phyloP scores from a whole-genome alignment of 37 sponge, comb jelly and placozoan genomes.

The Tethya wilhelma region DNA sequence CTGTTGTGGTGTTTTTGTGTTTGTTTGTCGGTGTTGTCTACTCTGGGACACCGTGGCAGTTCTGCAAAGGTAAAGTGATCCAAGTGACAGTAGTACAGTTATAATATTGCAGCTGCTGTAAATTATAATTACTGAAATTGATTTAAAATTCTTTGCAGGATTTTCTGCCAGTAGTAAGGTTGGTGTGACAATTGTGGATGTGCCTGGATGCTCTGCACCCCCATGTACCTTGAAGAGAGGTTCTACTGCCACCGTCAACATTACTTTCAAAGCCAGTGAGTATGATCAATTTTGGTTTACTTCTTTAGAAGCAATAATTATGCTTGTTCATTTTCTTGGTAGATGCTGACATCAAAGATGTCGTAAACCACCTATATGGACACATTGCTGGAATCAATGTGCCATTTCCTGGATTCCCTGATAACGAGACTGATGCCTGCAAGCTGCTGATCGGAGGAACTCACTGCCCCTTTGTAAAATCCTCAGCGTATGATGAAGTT shows the following conservation, averaged over 20 bases:
- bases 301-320: not conserved
- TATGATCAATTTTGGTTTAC: not conserved
- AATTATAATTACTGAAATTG: not conserved
- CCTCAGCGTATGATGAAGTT: not conserved
- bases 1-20: not conserved
- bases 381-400: conserved; percentile 15
- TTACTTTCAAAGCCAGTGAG: conserved; percentile 29
- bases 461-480: conserved; percentile 13
- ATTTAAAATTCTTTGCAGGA: not conserved
- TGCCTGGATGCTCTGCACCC: conserved; percentile 23
- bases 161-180: not conserved
- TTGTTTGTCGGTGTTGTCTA: not conserved
- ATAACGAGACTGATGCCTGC: conserved; percentile 9
- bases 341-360: not conserved
- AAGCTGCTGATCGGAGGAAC: not conserved
- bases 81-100: not conserved
- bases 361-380: conserved; percentile 27
- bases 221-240: conserved; percentile 36
- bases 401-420: conserved; percentile 14
- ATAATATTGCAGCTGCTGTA: not conserved
- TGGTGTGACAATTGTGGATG: conserved; percentile 8
- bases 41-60: not conserved
- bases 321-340: not conserved
- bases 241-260: conserved; percentile 6
- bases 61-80: not conserved